These are phyloP conservation scores for Aphidius colemani DNA, from an alignment of 2,888 invertebrate genomes.

Conservation along the genomic window DNA sequence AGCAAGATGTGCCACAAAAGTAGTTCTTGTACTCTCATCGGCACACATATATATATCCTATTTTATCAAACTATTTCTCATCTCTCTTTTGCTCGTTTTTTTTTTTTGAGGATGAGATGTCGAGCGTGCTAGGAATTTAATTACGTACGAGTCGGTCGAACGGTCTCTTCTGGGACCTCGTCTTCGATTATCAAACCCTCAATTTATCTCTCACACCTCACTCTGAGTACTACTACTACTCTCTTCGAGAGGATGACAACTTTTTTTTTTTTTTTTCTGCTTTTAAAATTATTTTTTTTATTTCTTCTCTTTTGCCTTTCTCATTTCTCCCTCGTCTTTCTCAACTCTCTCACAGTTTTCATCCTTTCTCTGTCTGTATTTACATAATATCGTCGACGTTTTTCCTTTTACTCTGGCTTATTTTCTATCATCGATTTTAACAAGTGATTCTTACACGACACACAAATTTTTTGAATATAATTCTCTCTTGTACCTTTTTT, in stretches of 20 bases:
- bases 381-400: constrained; percentile 3
- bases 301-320: constrained; percentile 5
- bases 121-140: constrained; percentile 44
- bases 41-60: too few species aligned
- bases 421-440: too few species aligned
- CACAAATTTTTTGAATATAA: too few species aligned
- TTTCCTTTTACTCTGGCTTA: constrained; percentile 1
- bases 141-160: constrained; percentile 37
- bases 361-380: background rate
- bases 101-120: constrained; percentile 31
- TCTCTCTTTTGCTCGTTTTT: background rate
- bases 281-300: background rate
- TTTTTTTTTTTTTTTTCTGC: background rate
- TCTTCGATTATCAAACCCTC: constrained; percentile 35
- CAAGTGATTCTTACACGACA: too few species aligned
- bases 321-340: constrained; percentile 7
- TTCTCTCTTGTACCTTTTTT: too few species aligned
- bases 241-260: constrained; percentile 1
- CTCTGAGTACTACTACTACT: constrained; percentile 4
- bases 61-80: too few species aligned
- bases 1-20: too few species aligned
- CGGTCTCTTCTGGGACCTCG: constrained; percentile 28
- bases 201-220: constrained; percentile 25
- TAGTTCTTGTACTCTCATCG: too few species aligned
- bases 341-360: constrained; percentile 16